Base-by-base conservation (phyloP, 2,888 invertebrate genomes). In the Hyposoter didymator region DNA sequence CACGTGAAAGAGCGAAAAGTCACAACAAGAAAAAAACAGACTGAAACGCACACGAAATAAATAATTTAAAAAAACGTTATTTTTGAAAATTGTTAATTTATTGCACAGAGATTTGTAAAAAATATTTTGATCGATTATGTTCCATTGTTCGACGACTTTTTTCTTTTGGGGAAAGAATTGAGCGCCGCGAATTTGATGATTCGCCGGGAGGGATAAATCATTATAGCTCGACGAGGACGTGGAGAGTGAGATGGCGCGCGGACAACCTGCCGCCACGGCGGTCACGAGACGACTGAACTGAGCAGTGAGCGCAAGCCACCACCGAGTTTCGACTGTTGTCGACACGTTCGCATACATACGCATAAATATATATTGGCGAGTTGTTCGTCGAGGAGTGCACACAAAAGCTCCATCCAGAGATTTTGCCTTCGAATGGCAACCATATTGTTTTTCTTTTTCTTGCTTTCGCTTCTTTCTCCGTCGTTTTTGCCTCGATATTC, bases 241-340 rank as follows among this genome's bases (percentile, higher is more conserved):
- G 39, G 10, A 17, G 39, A 22, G 45, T 52, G 45, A 39, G 12
- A 69, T 47, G 28, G 35, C 49, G 78, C 59, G 73, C 69, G 45
- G 62, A 66, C 70, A 79, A 82, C 82, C 79, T 79, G 82, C 85
- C 79, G 79, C 79, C 22, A 72, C 72, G 52, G 67, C 85, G 79
- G 85, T 85, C 85, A 79, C 85, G 85, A 85, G 85, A 80, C 82
- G 79, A 85, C 85, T 85, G 85, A 66, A 55, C 52, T 70, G 49
- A 47, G 72, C 70, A 49, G 74, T 62, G 49, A 28, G 28, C 67
- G 17, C 45, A 19, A 22, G 39, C 19, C 22, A 28, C 19, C 22
- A 28, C 72, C 19, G 8, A 64, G 39, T 79, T 79, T 64, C 47
- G 69, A 19, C 49, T 79, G 69, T 59, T n/a, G 64, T 45, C 12